Evolutionary conservation across 2,888 invertebrate genomes (phyloP).

Genomic region (Gymnoscelis rufifasciata): DNA sequence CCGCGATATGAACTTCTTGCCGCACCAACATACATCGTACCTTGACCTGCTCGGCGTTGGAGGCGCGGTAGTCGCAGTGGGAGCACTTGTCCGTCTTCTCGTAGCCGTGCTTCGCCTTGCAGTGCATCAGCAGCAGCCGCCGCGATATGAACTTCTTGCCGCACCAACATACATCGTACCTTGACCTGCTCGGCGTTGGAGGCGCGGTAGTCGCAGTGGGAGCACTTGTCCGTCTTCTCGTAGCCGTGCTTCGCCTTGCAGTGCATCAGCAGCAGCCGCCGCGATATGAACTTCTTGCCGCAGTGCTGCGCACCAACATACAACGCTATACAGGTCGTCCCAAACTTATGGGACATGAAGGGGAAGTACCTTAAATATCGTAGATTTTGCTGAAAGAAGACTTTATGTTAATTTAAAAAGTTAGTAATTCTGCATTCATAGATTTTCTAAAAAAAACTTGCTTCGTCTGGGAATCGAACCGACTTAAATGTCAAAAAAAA

Average conservation of each 20-base stretch:
- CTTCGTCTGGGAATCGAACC: no score
- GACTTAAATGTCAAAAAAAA: no score
- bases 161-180: constrained; percentile 38
- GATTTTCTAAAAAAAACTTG: no score
- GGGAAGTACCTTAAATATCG: no score
- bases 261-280: constrained; percentile 54
- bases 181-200: constrained; percentile 63
- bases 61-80: no score
- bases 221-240: constrained; percentile 61
- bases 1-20: no score
- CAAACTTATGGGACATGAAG: not conserved
- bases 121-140: not conserved
- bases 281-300: constrained; percentile 61
- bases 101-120: not conserved
- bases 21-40: no score
- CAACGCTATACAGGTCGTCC: not conserved
- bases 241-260: constrained; percentile 61
- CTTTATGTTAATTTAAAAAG: no score
- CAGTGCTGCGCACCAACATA: constrained; percentile 47
- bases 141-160: not conserved
- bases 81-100: not conserved
- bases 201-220: constrained; percentile 55
- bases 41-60: no score
- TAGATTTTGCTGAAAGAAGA: no score
- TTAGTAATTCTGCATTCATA: no score